Percentiles rank a stretch among this genome's conserved stretches.
Evolutionary conservation across 2,113 vertebrate species (phyloP).

Genomic region (Lipophrys pholis): DNA sequence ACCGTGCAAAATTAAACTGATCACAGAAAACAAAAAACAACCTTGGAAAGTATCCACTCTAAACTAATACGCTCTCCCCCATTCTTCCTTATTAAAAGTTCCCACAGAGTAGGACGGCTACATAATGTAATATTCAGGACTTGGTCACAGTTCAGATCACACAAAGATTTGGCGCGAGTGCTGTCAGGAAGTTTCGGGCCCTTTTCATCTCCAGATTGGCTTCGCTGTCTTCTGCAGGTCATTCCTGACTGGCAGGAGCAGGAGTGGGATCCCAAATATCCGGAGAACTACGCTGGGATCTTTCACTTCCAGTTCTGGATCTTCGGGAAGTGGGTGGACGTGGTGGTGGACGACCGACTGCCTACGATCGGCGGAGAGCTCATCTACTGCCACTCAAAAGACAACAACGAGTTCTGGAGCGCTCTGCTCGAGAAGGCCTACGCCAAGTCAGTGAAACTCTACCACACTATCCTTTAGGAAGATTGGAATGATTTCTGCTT

Average conservation of each 20-base stretch:
- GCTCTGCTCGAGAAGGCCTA: conserved; percentile 95
- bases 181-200: no score
- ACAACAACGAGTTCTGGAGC: conserved; percentile 93
- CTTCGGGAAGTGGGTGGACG: conserved; percentile 92
- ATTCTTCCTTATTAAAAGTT: not conserved
- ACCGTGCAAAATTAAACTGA: not conserved
- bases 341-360: conserved; percentile 93
- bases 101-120: not conserved
- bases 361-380: conserved; percentile 88
- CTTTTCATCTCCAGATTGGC: not conserved
- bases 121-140: not conserved
- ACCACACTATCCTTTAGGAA: no score
- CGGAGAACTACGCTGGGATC: conserved; percentile 89
- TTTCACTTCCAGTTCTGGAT: conserved; percentile 96
- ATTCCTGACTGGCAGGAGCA: conserved; percentile 90
- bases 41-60: not conserved
- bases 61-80: not conserved
- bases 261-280: conserved; percentile 89
- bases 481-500: no score
- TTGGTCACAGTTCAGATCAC: not conserved
- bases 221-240: conserved; percentile 79
- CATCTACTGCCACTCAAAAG: conserved; percentile 91
- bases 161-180: no score
- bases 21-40: not conserved
- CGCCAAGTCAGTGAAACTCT: conserved; percentile 86